A percentile compares a stretch with the other conserved stretches of the same genome.
These are phyloP conservation scores for Karalla daura DNA, from an alignment of 2,797 vertebrate genomes.

Conservation along the genomic window DNA sequence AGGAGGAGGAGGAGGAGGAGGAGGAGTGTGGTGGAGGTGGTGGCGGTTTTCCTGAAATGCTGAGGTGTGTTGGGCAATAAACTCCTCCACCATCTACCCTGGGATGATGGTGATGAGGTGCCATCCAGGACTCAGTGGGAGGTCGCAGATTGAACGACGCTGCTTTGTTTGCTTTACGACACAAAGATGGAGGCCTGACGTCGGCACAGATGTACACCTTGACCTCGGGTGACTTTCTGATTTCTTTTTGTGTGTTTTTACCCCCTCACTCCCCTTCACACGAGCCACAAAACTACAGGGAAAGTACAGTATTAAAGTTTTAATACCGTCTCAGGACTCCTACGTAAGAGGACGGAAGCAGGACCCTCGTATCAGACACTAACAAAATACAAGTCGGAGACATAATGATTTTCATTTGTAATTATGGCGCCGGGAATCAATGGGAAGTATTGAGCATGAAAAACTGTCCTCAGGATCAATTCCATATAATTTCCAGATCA, in stretches of 20 bases:
- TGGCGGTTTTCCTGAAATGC: slow-evolving; percentile 76
- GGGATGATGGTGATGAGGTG: slow-evolving; percentile 80
- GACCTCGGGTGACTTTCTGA: slow-evolving; percentile 34
- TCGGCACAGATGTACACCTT: slow-evolving; percentile 31
- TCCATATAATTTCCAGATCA: slow-evolving; percentile 84
- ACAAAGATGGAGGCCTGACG: slow-evolving; percentile 38
- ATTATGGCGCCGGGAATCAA: slow-evolving; percentile 80
- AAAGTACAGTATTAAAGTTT: slow-evolving; percentile 10
- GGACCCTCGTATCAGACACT: slow-evolving; percentile 49
- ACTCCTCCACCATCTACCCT: slow-evolving; percentile 68
- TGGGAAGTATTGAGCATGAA: slow-evolving; percentile 80
- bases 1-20: slow-evolving; percentile 39
- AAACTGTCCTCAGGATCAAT: slow-evolving; percentile 83
- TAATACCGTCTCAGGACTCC: background rate
- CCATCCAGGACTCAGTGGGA: slow-evolving; percentile 73
- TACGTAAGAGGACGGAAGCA: slow-evolving; percentile 16
- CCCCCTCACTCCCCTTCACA: too few species aligned
- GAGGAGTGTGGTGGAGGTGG: slow-evolving; percentile 56
- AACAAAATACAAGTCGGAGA: slow-evolving; percentile 77
- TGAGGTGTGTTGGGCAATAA: slow-evolving; percentile 82
- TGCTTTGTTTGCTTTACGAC: slow-evolving; percentile 70
- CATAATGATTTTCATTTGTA: slow-evolving; percentile 81
- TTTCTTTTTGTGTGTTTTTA: too few species aligned
- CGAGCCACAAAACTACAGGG: too few species aligned
- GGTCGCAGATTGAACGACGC: slow-evolving; percentile 70